These are phyloP conservation scores for Urocyon cinereoargenteus DNA, from an alignment of 2,797 vertebrate genomes.

Conservation along the genomic window DNA sequence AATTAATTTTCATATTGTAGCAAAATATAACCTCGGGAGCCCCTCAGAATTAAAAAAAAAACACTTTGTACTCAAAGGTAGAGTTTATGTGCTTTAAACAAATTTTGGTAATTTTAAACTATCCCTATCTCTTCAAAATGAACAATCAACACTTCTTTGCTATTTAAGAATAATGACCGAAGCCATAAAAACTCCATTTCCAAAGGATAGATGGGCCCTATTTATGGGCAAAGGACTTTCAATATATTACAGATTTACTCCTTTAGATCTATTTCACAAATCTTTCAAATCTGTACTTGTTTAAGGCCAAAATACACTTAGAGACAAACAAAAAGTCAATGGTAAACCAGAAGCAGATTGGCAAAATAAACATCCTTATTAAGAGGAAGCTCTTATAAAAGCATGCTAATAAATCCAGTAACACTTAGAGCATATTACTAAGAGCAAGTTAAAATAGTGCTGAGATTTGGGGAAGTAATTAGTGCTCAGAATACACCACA, in stretches of 20 bases:
- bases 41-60: slow-evolving; percentile 83
- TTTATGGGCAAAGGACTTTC: slow-evolving; percentile 77
- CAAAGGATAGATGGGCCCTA: slow-evolving; percentile 75
- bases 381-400: slow-evolving; percentile 69
- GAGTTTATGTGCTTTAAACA: slow-evolving; percentile 78
- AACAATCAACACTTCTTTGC: slow-evolving; percentile 75
- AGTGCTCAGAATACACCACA: slow-evolving; percentile 17
- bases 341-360: slow-evolving; percentile 69
- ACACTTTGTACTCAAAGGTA: slow-evolving; percentile 77
- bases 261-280: slow-evolving; percentile 78
- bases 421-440: slow-evolving; percentile 6
- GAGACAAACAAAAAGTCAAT: slow-evolving; percentile 75
- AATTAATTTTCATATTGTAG: slow-evolving; percentile 88
- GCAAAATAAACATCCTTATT: slow-evolving; percentile 78
- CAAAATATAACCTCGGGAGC: slow-evolving; percentile 88
- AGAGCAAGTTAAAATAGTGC: slow-evolving; percentile 59
- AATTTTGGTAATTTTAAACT: slow-evolving; percentile 81
- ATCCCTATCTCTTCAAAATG: slow-evolving; percentile 80
- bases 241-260: slow-evolving; percentile 82
- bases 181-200: slow-evolving; percentile 75
- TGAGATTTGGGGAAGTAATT: slow-evolving; percentile 63
- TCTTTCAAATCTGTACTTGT: slow-evolving; percentile 75
- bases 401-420: slow-evolving; percentile 79
- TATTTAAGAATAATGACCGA: slow-evolving; percentile 64
- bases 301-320: slow-evolving; percentile 77